These are phyloP conservation scores for Peromyscus aztecus DNA, from an alignment of 2,797 vertebrate genomes.

Conservation along the genomic window DNA sequence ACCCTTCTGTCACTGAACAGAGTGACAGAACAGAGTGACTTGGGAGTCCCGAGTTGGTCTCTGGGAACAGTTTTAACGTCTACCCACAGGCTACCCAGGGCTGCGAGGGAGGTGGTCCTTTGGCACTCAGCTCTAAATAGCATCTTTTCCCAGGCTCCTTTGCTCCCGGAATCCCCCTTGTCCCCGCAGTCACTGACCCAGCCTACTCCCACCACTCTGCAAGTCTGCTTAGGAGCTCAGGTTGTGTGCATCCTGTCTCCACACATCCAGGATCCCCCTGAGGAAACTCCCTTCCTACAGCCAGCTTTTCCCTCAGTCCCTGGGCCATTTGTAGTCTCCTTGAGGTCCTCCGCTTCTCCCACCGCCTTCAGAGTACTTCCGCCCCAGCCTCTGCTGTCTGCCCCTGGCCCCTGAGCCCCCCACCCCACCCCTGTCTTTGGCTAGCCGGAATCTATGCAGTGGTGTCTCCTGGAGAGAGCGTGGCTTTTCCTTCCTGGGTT, in stretches of 20 bases:
- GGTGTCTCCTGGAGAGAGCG: not conserved
- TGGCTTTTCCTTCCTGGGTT: not conserved
- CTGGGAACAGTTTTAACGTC: not conserved
- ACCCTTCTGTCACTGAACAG: not conserved
- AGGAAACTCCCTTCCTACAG: not conserved
- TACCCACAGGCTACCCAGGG: not conserved
- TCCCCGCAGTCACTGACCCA: not conserved
- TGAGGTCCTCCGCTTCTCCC: not conserved
- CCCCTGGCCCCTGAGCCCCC: not conserved
- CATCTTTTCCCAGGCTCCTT: not conserved
- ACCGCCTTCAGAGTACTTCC: too few species aligned
- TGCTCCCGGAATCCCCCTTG: not conserved
- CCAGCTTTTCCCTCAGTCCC: not conserved
- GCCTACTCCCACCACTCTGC: too few species aligned
- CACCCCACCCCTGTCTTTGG: too few species aligned
- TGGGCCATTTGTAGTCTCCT: not conserved
- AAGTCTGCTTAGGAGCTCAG: not conserved
- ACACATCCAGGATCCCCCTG: not conserved
- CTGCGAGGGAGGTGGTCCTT: not conserved
- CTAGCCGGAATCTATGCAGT: not conserved
- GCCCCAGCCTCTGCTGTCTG: not conserved
- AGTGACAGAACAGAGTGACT: too few species aligned
- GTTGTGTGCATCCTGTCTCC: not conserved
- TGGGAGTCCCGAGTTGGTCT: not conserved
- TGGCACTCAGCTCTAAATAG: not conserved